These are phyloP conservation scores for Vespertilio murinus DNA, from an alignment of 2,797 vertebrate species.

Conservation along the genomic window DNA sequence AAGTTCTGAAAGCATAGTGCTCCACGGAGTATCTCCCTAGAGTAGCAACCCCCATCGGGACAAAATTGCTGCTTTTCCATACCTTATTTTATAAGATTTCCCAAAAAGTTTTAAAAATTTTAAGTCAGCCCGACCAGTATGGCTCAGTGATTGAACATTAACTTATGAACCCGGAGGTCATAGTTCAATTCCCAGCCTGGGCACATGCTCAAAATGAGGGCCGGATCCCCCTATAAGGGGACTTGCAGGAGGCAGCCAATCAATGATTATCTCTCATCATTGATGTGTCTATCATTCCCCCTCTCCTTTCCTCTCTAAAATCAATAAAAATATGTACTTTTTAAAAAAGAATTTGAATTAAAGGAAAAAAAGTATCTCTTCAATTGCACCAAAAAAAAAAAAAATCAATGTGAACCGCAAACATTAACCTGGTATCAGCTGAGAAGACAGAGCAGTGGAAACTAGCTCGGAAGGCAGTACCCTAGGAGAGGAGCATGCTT, in stretches of 20 bases:
- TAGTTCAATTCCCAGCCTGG: too few species aligned
- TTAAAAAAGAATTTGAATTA: neutral
- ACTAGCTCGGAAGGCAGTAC: neutral
- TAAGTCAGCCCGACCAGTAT: neutral
- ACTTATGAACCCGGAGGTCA: too few species aligned
- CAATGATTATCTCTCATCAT: too few species aligned
- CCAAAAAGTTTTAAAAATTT: neutral
- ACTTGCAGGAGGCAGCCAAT: too few species aligned
- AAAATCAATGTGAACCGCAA: neutral
- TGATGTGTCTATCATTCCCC: too few species aligned
- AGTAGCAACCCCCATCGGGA: neutral
- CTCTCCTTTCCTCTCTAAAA: too few species aligned
- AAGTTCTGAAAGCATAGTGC: neutral
- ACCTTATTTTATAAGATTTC: neutral
- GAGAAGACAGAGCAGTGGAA: neutral
- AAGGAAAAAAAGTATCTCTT: neutral
- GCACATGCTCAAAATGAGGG: too few species aligned
- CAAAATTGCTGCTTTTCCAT: neutral
- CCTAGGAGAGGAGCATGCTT: accelerated
- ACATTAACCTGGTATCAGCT: neutral
- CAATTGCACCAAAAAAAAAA: neutral
- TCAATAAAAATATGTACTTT: too few species aligned
- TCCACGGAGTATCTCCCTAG: neutral
- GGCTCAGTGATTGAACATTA: too few species aligned
- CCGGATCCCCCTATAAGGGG: too few species aligned